Percentiles rank a stretch among this genome's conserved stretches.
Evolutionary conservation across 2,797 vertebrate species (phyloP).

Genomic region (Pogoniulus pusillus): DNA sequence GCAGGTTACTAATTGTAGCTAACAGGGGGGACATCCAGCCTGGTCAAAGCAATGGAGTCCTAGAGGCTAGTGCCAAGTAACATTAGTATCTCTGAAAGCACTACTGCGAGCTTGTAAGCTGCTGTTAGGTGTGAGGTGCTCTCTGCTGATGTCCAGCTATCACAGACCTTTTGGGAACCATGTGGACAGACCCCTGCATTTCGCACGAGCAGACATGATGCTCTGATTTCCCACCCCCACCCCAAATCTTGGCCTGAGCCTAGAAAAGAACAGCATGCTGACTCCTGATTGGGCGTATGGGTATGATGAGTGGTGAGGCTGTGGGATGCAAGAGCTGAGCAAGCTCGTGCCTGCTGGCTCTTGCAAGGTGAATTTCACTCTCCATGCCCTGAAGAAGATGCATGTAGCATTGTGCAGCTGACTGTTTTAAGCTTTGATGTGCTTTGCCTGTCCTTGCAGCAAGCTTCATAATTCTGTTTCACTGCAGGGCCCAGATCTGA

Average conservation of each 20-base stretch:
- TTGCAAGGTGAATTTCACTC: not conserved
- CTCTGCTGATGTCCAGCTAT: not conserved
- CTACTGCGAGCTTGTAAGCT: not conserved
- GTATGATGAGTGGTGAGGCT: not conserved
- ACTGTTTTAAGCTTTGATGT: not conserved
- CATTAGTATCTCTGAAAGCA: not conserved
- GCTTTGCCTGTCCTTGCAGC: not conserved
- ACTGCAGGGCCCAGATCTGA: not conserved
- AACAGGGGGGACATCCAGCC: not conserved
- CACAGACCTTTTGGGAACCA: not conserved
- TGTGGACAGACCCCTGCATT: not conserved
- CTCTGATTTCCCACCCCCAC: not conserved
- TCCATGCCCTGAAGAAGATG: not conserved
- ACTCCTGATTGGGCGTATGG: rapidly evolving
- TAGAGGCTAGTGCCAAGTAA: not conserved
- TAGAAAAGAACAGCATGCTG: not conserved
- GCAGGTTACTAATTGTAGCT: not conserved
- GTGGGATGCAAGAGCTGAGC: too few relatives aligned
- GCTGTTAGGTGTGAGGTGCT: not conserved
- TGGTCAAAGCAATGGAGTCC: not conserved
- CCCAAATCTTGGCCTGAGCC: not conserved
- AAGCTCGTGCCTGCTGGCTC: not conserved
- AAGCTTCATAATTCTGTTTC: not conserved
- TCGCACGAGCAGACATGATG: not conserved
- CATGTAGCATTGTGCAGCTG: not conserved